A percentile compares a stretch with the other conserved stretches of the same genome.
These are phyloP conservation scores for Drosophila aff. DNA, from an alignment of 1,140 invertebrate genomes.

Conservation along the genomic window DNA sequence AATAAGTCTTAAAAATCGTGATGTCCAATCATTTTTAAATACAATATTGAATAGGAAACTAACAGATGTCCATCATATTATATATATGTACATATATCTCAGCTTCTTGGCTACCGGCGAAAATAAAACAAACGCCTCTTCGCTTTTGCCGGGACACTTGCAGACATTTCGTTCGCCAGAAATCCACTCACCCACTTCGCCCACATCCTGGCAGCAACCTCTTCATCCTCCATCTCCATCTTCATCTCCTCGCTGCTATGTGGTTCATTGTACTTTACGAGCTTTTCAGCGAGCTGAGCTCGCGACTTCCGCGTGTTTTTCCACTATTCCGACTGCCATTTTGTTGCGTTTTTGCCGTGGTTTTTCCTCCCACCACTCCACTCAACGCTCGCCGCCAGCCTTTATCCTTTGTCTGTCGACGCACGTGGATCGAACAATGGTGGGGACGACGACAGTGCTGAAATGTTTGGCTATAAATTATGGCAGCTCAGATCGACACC, in stretches of 20 bases:
- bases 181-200: conserved; percentile 73
- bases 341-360: conserved; percentile 69
- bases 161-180: conserved; percentile 57
- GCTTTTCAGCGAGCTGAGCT: conserved; percentile 49
- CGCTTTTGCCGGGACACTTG: conserved; percentile 33
- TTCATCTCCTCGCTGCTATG: conserved; percentile 25
- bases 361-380: conserved; percentile 16
- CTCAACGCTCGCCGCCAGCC: conserved; percentile 2
- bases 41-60: too few species aligned
- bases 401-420: conserved; percentile 27
- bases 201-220: conserved; percentile 29
- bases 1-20: neutral
- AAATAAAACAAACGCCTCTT: conserved; percentile 59
- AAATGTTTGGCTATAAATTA: conserved; percentile 81
- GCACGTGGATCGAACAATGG: conserved; percentile 72
- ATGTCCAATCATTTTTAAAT: neutral
- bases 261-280: conserved; percentile 79
- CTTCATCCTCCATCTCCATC: conserved; percentile 3
- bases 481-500: conserved; percentile 49
- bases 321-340: conserved; percentile 51
- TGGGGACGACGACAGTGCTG: conserved; percentile 44
- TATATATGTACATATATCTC: neutral
- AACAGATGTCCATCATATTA: neutral
- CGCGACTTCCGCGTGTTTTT: conserved; percentile 72
- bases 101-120: conserved; percentile 48